Evolutionary conservation across 2,888 invertebrate species (phyloP), one percentile per base, ranked within the genome.

Genomic region (Pardosa pseudoannulata): DNA sequence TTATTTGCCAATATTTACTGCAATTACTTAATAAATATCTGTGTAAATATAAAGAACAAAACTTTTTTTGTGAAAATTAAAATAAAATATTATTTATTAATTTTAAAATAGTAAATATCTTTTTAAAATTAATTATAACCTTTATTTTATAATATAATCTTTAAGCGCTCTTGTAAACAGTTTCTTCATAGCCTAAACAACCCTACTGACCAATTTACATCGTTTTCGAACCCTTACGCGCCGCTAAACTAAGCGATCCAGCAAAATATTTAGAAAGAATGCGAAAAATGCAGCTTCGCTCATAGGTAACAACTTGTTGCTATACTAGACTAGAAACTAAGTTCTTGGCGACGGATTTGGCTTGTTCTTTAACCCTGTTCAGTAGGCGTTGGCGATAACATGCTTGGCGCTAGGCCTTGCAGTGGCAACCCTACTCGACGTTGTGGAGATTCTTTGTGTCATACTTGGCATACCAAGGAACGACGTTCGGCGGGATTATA

Each of bases 371-470:
- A 41, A n/a, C 72, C 36, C 32, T 39, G 23, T 23, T 68, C 41
- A n/a, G 41, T 39, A 36, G 23, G 71, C 65, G 41, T 81, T 73
- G 74, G 74, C 68, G 68, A 67, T 32, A 72, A 50, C 68, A 46
- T 72, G 67, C 23, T 83, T 85, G 83, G 83, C 83, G 83, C 72
- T 28, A 23, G 27, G 29, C 19, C 62, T 28, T 36, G 64, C 73
- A 36, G 9, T 72, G 83, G 91, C 91, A 91, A 78, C 90, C 87
- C 89, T 79, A 88, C 87, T 88, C 90, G 95, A 96, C 96, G 96
- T 96, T 96, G 96, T 96, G 95, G 94, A 94, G 96, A 96, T 96
- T 96, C 96, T 96, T 96, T 96, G 96, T 96, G 96, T 95, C 96
- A 96, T 96, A 96, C 96, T 95, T 95, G 94, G 95, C 96, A 96